Evolutionary conservation across 2,797 vertebrate species (phyloP).

Genomic region (Danio aesculapii): DNA sequence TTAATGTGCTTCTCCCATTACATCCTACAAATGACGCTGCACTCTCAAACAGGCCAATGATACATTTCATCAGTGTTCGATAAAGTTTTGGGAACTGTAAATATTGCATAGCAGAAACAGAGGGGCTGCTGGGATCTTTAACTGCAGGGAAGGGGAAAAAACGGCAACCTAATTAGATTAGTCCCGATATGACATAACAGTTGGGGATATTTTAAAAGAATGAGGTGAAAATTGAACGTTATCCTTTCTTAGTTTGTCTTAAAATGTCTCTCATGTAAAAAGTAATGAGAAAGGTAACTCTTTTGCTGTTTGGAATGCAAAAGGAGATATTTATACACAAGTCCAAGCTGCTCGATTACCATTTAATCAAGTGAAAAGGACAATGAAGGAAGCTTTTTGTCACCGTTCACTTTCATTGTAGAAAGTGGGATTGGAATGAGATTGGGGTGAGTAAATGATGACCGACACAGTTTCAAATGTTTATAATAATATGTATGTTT

Average conservation of each 20-base stretch:
- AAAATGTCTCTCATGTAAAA: background rate
- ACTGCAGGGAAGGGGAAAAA: conserved; percentile 25
- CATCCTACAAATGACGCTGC: conserved; percentile 71
- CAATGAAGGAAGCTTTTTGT: background rate
- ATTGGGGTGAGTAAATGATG: too few relatives aligned
- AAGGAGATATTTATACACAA: background rate
- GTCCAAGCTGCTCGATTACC: conserved; percentile 24
- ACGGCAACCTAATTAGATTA: conserved; percentile 22
- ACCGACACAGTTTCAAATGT: too few relatives aligned
- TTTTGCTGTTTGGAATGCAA: background rate
- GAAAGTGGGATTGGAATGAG: background rate
- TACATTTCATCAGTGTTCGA: conserved; percentile 59
- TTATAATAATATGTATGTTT: too few relatives aligned
- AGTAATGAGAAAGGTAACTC: conserved; percentile 55
- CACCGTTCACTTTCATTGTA: background rate
- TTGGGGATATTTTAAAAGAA: conserved; percentile 39
- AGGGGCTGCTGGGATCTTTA: conserved; percentile 59
- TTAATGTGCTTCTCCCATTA: conserved; percentile 61
- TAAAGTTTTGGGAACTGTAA: conserved; percentile 64
- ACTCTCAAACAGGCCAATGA: conserved; percentile 65
- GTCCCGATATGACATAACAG: conserved; percentile 30
- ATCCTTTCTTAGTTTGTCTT: conserved; percentile 9
- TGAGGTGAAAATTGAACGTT: background rate
- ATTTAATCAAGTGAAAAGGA: background rate
- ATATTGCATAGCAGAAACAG: conserved; percentile 86